A percentile compares a stretch with the other conserved stretches of the same genome.
These are phyloP conservation scores for Drosophila hydei DNA, from an alignment of 1,140 invertebrate genomes.

Conservation along the genomic window DNA sequence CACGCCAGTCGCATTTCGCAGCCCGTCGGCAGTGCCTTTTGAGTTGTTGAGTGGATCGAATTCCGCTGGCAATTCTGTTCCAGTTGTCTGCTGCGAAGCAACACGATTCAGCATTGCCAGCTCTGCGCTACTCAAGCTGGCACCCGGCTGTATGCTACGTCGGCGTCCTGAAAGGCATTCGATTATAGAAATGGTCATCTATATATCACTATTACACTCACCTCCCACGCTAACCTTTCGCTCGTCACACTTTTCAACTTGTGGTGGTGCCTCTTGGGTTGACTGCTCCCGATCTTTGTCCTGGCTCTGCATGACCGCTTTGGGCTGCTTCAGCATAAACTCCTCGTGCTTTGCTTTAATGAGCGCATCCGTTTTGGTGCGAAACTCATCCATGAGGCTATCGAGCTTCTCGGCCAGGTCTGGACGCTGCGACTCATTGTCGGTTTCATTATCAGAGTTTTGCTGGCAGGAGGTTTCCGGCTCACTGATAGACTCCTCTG, in stretches of 20 bases:
- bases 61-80: constrained; percentile 16
- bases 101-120: constrained; percentile 85
- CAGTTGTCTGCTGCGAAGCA: constrained; percentile 72
- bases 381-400: constrained; percentile 89
- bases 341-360: constrained; percentile 86
- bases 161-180: constrained; percentile 76
- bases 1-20: constrained; percentile 12
- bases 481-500: constrained; percentile 85
- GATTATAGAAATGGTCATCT: not conserved
- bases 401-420: constrained; percentile 89
- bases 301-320: constrained; percentile 78
- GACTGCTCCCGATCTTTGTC: constrained; percentile 51
- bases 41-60: constrained; percentile 60
- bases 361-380: constrained; percentile 88
- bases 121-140: constrained; percentile 85
- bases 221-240: constrained; percentile 61
- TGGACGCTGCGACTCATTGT: constrained; percentile 86
- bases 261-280: constrained; percentile 20
- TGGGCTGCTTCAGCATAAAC: constrained; percentile 84
- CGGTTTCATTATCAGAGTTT: constrained; percentile 87
- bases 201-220: constrained; percentile 24
- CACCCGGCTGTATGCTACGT: constrained; percentile 86
- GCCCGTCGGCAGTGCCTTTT: constrained; percentile 8
- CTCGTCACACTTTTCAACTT: constrained; percentile 57
- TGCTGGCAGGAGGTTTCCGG: constrained; percentile 84